Evolutionary conservation across 2,888 invertebrate species (phyloP).

Genomic region (Brachyopa scutellaris): DNA sequence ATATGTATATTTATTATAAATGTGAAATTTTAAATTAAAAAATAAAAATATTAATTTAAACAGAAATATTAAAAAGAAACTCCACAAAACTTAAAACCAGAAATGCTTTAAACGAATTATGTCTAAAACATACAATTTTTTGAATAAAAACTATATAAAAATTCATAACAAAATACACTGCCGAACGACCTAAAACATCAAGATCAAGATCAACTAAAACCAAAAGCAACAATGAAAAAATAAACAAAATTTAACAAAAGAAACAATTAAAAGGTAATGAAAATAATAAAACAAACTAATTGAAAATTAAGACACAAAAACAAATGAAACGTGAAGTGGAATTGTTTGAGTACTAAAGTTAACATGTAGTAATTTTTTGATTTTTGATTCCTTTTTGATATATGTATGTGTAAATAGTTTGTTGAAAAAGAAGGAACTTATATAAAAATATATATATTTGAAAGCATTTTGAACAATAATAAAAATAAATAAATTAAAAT

Average conservation of each 20-base stretch:
- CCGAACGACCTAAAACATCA: slow-evolving; percentile 69
- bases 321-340: slow-evolving; percentile 61
- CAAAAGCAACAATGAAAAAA: slow-evolving; percentile 64
- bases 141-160: slow-evolving; percentile 55
- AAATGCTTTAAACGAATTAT: slow-evolving; percentile 64
- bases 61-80: neutral
- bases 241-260: slow-evolving; percentile 57
- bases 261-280: slow-evolving; percentile 70
- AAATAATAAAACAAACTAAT: slow-evolving; percentile 59
- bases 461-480: slow-evolving; percentile 11
- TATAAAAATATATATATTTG: slow-evolving; percentile 34
- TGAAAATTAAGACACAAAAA: slow-evolving; percentile 69
- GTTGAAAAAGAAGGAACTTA: slow-evolving; percentile 66
- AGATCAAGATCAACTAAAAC: slow-evolving; percentile 62
- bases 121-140: slow-evolving; percentile 31
- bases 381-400: slow-evolving; percentile 62
- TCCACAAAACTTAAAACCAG: slow-evolving; percentile 22
- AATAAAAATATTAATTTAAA: slow-evolving; percentile 15
- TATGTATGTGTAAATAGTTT: slow-evolving; percentile 70
- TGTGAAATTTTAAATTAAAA: slow-evolving; percentile 63
- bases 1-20: slow-evolving; percentile 67
- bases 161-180: slow-evolving; percentile 62
- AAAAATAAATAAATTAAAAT: slow-evolving; percentile 6
- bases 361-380: slow-evolving; percentile 67
- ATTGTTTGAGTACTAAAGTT: slow-evolving; percentile 72